Evolutionary conservation across 2,888 invertebrate genomes (phyloP), one percentile per base, ranked within the genome.

Genomic region (Cataglyphis livida): DNA sequence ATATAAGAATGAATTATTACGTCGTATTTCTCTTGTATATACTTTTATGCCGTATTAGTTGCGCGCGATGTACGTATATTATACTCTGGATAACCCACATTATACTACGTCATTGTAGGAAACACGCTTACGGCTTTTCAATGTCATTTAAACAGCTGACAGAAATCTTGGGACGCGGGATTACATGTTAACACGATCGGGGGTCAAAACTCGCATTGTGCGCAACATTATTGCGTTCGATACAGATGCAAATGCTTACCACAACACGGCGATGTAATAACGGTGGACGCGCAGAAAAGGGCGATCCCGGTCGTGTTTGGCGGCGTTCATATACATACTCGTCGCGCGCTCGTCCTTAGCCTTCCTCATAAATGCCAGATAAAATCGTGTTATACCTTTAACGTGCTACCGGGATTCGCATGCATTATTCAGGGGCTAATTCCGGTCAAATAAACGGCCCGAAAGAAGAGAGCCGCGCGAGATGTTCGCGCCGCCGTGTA

Each of bases 351-450:
- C 81, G 82, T 89, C 86, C 84, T 84, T 84, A 73, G 85, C 89
- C 88, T 89, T 89, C 82, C 90, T 92, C 92, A 91, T 92, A 92
- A 92, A 93, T 92, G 91, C 90, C 91, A 90, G 92, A 93, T 92
- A 92, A 92, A 93, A 93, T 92, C 91, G 90, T 87, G 91, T 91
- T 91, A 90, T 91, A 92, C 90, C 89, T 91, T 89, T 87, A 90
- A 89, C 90, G 87, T 87, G 85, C 87, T 89, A 87, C 89, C 89
- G 81, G 85, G 88, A 87, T 86, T 89, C 89, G 64, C 88, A 93
- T 93, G 91, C 89, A 93, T 93, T 93, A 93, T 93, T 93, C 92
- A 93, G 84, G 64, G 90, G 90, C 90, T 92, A 92, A 93, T 92
- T 92, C 90, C 86, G 88, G 87, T 85, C 88, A 91, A 90, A 91